Conservation (phyloP, 2,113 vertebrate genomes). For the Isurus oxyrinchus region DNA sequence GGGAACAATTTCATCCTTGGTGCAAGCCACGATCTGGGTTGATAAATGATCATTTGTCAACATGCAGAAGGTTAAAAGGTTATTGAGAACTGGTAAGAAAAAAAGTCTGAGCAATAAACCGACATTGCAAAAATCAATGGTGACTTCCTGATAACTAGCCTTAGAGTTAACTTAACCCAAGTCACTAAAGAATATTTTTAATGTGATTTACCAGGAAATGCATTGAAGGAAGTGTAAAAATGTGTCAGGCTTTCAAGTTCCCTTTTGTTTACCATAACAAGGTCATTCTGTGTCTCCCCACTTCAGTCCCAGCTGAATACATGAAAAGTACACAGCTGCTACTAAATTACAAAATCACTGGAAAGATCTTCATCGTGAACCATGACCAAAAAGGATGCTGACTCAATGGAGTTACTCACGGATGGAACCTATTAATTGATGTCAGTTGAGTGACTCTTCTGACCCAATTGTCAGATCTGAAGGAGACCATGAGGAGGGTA, state of each 20-base stretch:
- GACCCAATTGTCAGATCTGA: background rate
- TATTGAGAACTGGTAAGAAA: background rate
- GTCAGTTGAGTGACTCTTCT: background rate
- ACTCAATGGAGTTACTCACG: background rate
- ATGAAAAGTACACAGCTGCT: constrained; percentile 13
- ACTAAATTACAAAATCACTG: background rate
- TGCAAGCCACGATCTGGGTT: background rate
- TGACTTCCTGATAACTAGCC: background rate
- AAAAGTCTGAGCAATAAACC: background rate
- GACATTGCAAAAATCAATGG: background rate
- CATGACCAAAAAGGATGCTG: background rate
- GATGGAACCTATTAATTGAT: constrained; percentile 5
- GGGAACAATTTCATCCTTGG: background rate
- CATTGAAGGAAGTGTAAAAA: background rate
- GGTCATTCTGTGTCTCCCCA: background rate
- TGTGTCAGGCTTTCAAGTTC: background rate
- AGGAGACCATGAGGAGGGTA: background rate
- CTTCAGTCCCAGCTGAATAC: constrained; percentile 6
- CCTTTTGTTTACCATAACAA: background rate
- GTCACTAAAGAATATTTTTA: background rate
- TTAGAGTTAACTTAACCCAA: background rate
- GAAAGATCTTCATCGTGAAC: background rate
- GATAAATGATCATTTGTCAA: background rate
- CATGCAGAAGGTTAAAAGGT: background rate
- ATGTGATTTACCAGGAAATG: background rate